Base-by-base conservation (phyloP, 1,140 invertebrate species). In the Lepidurus arcticus region DNA sequence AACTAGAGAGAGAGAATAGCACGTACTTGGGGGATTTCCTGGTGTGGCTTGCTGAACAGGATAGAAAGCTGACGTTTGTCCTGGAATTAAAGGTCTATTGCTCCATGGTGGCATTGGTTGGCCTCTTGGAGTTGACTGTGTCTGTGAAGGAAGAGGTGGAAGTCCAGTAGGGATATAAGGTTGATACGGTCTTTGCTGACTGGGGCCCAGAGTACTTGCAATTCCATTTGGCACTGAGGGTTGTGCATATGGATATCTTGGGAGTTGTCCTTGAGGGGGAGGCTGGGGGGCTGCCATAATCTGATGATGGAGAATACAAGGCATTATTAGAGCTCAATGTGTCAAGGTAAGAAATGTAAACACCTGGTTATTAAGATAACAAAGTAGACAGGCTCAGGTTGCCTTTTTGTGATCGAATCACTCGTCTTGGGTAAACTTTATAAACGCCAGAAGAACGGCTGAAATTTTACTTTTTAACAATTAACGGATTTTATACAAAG, bases 221-320 rank as follows among this genome's bases (percentile, higher is more conserved):
- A 65, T 65, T 65, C 53, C 53, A 65, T 65, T 65, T 65, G 53
- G 53, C 53, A 65, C 53, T 65, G 53, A 21, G 21, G 53, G 13
- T 65, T 65, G 53, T 65, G 53, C 53, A 65, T 65, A 65, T 65
- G 53, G 53, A 65, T 65, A 65, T 65, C 53, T 65, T 13, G 53
- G 53, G 53, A 65, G 53, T 65, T 65, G 53, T 65, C 53, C 53
- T 65, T 65, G 53, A n/a, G 53, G 53, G 1, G 53, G 53, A 65
- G 53, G 53, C 53, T 65, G 53, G 16, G 53, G 53, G 3, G 53
- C 53, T 65, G 53, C 53, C 53, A 65, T 65, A n/a, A 65, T 65
- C 53, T 65, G 53, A n/a, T 65, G 53, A 65, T 21, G 21, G 16
- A 47, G 16, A 7, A 65, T 21, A 21, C 8, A 65, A 7, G 8